Evolutionary conservation across 2,888 invertebrate species (phyloP).

Genomic region (Rotaria socialis): DNA sequence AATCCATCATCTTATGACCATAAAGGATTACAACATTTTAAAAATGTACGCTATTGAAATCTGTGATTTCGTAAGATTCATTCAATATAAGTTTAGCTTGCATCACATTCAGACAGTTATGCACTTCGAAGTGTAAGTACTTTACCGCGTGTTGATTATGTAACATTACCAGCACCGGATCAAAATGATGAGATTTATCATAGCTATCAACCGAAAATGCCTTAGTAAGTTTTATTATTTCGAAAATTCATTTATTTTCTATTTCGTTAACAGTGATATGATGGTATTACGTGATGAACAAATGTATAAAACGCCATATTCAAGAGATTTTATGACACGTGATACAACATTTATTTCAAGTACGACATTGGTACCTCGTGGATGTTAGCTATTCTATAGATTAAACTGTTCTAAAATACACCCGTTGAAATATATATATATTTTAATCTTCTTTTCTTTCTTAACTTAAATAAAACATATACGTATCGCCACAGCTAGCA

Average conservation of each 20-base stretch:
- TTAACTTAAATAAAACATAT: too few species aligned
- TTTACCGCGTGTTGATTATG: not conserved
- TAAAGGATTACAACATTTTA: not conserved
- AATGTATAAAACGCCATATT: not conserved
- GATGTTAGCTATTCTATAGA: not conserved
- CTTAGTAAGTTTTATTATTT: not conserved
- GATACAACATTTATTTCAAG: not conserved
- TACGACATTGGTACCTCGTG: not conserved
- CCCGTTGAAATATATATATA: not conserved
- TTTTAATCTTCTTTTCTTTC: not conserved
- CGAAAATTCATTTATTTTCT: too few species aligned
- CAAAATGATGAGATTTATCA: not conserved
- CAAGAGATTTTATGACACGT: not conserved
- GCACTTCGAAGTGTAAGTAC: not conserved
- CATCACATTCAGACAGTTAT: not conserved
- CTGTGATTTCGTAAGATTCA: too few species aligned
- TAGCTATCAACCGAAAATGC: not conserved
- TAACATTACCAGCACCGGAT: not conserved
- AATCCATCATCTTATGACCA: not conserved
- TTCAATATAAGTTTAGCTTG: not conserved
- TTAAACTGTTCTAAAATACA: not conserved
- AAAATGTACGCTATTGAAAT: not conserved
- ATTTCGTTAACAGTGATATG: not conserved
- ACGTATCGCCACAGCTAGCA: too few species aligned
- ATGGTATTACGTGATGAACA: slow-evolving; percentile 15